These are phyloP conservation scores for Temnothorax longispinosus DNA, from an alignment of 1,140 invertebrate species.

Conservation along the genomic window DNA sequence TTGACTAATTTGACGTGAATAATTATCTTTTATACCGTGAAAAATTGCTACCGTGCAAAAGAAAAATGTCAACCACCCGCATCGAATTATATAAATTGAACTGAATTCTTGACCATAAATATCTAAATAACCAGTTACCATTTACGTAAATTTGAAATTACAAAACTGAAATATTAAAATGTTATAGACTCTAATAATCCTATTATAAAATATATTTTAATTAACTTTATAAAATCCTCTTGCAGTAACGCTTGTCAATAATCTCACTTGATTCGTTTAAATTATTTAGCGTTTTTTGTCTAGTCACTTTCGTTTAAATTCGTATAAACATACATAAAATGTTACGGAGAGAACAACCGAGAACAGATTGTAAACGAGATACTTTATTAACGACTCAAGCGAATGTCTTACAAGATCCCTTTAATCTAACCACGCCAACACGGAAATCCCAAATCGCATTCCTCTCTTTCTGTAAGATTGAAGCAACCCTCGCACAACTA, in stretches of 20 bases:
- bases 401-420: constrained; percentile 53
- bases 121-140: constrained; percentile 7
- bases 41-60: neutral
- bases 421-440: constrained; percentile 52
- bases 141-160: neutral
- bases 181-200: neutral
- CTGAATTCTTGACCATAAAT: neutral
- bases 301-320: neutral
- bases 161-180: neutral
- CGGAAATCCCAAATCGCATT: constrained; percentile 57
- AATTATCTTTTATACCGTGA: neutral
- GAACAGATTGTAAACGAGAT: constrained; percentile 33
- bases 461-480: constrained; percentile 47
- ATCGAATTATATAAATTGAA: constrained; percentile 48
- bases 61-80: constrained; percentile 9
- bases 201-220: neutral
- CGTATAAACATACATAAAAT: neutral
- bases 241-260: neutral
- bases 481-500: constrained; percentile 1
- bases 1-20: neutral
- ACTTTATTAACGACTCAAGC: constrained; percentile 44
- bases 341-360: neutral
- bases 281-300: neutral
- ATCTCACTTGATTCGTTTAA: neutral
- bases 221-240: neutral